Base-by-base conservation (phyloP, 2,888 invertebrate genomes). In the Lithophane ornitopus region DNA sequence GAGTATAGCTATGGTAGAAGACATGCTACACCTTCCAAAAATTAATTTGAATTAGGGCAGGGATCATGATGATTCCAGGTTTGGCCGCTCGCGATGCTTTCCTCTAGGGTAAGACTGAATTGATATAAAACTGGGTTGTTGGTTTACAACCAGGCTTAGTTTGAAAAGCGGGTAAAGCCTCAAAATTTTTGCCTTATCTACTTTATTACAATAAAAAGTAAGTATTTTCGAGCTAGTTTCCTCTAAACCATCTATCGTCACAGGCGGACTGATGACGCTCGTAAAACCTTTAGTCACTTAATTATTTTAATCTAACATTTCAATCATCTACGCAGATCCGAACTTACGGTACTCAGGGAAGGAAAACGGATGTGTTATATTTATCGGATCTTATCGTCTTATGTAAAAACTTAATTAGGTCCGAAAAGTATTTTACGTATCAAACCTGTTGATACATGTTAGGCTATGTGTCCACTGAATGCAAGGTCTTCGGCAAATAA, bases 301-400 rank as follows among this genome's bases (percentile, higher is more conserved):
- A 71, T 70, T 74, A 68, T 77, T 71, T 44, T 69, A 82, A 71
- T 70, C 66, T 59, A 44, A 59, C 54, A 59, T 44, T 12, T 65
- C 39, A 44, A 58, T 62, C 68, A 26, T 52, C 44, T 66, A 54
- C 68, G 46, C 65, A 68, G 74, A 62, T 73, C 44, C 8, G 34
- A 66, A 62, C 39, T 69, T 26, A 63, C 65, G n/a, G 63, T 28
- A 56, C 41, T 78, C n/a, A 58, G 49, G 82, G 82, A 81, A 81
- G 81, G 81, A 82, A 81, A 81, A 81, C 74, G 83, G 81, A 81
- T 79, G 67, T 67, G 65, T 19, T 4, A 41, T 16, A 46, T 41
- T 41, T 80, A 76, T 80, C 59, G 76, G 19, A 62, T 28, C 52
- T 83, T 75, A 80, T 82, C 82, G 69, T 78, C 7, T 49, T 62